Percentiles rank a stretch among this genome's conserved stretches.
These are phyloP conservation scores for Dicyrtoma fusca DNA, from an alignment of 2,888 invertebrate genomes.

Conservation along the genomic window DNA sequence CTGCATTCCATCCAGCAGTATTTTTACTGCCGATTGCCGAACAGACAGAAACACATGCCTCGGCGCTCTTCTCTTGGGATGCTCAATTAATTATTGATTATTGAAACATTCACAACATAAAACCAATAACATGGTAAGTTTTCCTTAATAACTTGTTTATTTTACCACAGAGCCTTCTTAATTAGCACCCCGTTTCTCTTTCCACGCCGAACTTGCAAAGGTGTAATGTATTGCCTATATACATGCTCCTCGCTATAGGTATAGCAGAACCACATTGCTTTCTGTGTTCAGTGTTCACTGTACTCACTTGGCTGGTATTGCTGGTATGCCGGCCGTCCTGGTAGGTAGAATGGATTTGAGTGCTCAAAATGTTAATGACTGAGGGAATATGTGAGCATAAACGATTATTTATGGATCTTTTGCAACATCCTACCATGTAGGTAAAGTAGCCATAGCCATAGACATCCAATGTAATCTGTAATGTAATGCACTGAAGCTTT, in stretches of 20 bases:
- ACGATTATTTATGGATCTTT: no score
- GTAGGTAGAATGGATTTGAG: neutral
- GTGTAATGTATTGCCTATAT: neutral
- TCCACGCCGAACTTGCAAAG: neutral
- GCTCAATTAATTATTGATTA: slow-evolving; percentile 27
- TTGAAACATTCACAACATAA: slow-evolving; percentile 20
- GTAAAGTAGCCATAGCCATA: no score
- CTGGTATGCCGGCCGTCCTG: no score
- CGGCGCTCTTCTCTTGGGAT: neutral
- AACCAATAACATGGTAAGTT: slow-evolving; percentile 25
- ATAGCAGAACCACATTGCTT: neutral
- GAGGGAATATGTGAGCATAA: neutral
- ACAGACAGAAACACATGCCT: no score
- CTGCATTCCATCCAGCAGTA: no score
- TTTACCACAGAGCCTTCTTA: slow-evolving; percentile 7
- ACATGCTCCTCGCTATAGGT: neutral
- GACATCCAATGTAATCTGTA: no score
- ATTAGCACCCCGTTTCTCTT: slow-evolving; percentile 22
- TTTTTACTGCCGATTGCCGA: no score
- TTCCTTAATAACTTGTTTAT: slow-evolving; percentile 21
- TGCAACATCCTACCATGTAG: no score
- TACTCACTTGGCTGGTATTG: no score
- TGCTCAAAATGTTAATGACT: neutral
- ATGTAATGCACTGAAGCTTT: no score
- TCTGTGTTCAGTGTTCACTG: neutral